Evolutionary conservation across 2,113 vertebrate genomes (phyloP).

Genomic region (Corythornis madagascariensis): DNA sequence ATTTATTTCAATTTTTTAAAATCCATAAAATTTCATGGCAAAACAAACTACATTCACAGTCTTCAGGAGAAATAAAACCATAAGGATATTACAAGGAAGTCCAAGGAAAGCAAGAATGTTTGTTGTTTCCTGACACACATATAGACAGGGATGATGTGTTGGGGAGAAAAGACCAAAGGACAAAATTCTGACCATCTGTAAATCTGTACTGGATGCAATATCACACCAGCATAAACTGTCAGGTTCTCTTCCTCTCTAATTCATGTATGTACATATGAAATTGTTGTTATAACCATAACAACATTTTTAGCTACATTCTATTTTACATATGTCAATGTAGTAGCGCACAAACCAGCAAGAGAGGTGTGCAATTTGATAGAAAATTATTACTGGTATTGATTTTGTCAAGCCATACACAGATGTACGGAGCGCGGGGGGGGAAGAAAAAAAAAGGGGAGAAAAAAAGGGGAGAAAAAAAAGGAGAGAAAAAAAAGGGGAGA

Average conservation of each 20-base stretch:
- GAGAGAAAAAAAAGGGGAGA: no score
- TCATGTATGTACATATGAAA: not conserved
- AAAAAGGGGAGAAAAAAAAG: no score
- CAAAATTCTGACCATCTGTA: not conserved
- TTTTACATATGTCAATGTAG: not conserved
- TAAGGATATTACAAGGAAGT: not conserved
- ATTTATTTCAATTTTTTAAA: not conserved
- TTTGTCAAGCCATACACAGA: not conserved
- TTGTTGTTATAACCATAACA: not conserved
- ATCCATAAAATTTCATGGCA: not conserved
- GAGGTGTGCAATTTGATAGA: not conserved
- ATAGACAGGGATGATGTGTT: not conserved
- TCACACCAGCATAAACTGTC: not conserved
- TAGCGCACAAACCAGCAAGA: not conserved
- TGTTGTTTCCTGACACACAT: not conserved
- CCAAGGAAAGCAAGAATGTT: not conserved
- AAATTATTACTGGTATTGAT: not conserved
- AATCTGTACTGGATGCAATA: not conserved
- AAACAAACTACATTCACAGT: not conserved
- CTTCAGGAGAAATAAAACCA: not conserved
- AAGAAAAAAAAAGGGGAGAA: no score
- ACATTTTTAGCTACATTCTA: not conserved
- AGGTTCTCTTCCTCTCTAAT: not conserved
- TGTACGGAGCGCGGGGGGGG: no score
- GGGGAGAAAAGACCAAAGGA: not conserved